phyloP scores from a whole-genome alignment of 2,888 invertebrate genomes.

The Galeopsomyia nigrocyanea region DNA sequence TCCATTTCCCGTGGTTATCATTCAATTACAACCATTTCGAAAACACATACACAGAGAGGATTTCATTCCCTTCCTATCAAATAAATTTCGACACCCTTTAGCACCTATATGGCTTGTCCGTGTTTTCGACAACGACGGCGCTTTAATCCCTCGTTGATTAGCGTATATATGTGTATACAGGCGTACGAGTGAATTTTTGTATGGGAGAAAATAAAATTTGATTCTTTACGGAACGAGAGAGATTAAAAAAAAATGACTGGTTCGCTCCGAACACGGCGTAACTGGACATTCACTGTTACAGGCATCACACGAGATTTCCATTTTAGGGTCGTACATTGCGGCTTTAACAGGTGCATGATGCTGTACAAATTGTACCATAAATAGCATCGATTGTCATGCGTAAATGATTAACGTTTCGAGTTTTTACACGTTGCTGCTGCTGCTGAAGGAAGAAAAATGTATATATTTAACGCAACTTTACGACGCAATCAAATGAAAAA shows the following conservation, averaged over 20 bases:
- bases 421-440: too few species aligned
- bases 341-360: slow-evolving; percentile 34
- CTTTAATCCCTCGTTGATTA: slow-evolving; percentile 43
- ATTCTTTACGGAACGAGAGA: slow-evolving; percentile 39
- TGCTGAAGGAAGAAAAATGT: too few species aligned
- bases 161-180: slow-evolving; percentile 16
- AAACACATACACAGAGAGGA: background rate
- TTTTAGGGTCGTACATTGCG: slow-evolving; percentile 31
- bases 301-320: slow-evolving; percentile 14
- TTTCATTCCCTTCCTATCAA: background rate
- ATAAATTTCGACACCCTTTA: slow-evolving; percentile 22
- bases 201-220: slow-evolving; percentile 7
- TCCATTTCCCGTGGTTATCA: background rate
- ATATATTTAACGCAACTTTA: background rate
- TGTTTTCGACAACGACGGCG: background rate
- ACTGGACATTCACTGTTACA: slow-evolving; percentile 61
- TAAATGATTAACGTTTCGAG: background rate
- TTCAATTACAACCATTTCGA: background rate
- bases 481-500: too few species aligned
- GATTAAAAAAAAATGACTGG: slow-evolving; percentile 46
- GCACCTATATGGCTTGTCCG: slow-evolving; percentile 23
- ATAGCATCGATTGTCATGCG: slow-evolving; percentile 21
- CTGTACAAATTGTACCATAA: slow-evolving; percentile 15
- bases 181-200: background rate
- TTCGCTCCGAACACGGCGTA: slow-evolving; percentile 55